Evolutionary conservation across 2,797 vertebrate genomes (phyloP).

Genomic region (Clamator glandarius): DNA sequence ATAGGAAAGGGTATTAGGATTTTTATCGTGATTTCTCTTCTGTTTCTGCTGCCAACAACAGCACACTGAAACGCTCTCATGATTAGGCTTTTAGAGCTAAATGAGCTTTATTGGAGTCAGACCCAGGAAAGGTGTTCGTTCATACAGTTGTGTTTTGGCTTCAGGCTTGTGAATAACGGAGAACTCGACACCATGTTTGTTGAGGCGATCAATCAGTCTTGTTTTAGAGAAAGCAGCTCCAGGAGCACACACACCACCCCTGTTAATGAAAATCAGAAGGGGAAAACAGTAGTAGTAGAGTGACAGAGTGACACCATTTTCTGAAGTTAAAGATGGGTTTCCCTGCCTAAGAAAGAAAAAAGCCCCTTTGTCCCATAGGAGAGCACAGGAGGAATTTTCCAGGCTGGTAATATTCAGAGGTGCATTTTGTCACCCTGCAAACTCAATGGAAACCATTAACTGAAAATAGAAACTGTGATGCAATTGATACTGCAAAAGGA

Average conservation of each 20-base stretch:
- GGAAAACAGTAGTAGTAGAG: not conserved
- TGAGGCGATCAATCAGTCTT: conserved; percentile 90
- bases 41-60: conserved; percentile 31
- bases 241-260: conserved; percentile 94
- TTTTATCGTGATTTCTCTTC: not conserved
- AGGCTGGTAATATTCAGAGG: not conserved
- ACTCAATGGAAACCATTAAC: not conserved
- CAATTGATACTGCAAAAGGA: not conserved
- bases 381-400: not conserved
- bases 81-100: not conserved
- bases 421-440: not conserved
- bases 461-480: not conserved
- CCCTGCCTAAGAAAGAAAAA: not conserved
- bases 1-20: not conserved
- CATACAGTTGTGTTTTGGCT: conserved; percentile 7
- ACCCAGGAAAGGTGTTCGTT: conserved; percentile 44
- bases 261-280: conserved; percentile 64
- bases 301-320: not conserved
- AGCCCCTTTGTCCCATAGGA: not conserved
- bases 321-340: not conserved
- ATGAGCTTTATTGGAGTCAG: conserved; percentile 23
- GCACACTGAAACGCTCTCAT: not conserved
- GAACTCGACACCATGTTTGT: conserved; percentile 90
- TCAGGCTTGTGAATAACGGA: conserved; percentile 86
- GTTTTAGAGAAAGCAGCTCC: conserved; percentile 92